Conservation (phyloP, 2,888 invertebrate species). For the Protonemura montana region DNA sequence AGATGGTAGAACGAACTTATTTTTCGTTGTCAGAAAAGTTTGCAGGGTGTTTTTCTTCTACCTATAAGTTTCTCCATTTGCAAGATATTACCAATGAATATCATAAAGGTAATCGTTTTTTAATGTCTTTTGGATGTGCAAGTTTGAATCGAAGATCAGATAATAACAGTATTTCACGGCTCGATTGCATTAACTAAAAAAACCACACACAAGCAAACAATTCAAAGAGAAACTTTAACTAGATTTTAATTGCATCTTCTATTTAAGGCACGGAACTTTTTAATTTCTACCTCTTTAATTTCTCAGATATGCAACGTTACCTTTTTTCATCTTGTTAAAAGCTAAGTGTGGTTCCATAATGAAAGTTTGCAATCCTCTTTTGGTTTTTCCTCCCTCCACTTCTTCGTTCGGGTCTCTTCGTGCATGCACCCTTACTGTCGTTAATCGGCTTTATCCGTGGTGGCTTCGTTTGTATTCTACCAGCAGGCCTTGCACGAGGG, state of each 20-base stretch:
- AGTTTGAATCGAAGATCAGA: conserved; percentile 2
- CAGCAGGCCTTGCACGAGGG: not conserved
- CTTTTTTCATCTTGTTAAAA: conserved; percentile 39
- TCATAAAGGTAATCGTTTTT: conserved; percentile 39
- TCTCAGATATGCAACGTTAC: conserved; percentile 40
- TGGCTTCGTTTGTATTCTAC: conserved; percentile 19
- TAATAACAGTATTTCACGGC: not conserved
- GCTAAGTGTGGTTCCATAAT: conserved; percentile 36
- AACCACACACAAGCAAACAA: conserved; percentile 15
- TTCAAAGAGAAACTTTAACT: conserved; percentile 15
- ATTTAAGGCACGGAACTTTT: conserved; percentile 7
- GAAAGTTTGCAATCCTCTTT: conserved; percentile 38
- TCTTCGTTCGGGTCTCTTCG: not conserved
- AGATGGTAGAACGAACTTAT: not conserved
- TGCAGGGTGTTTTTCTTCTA: not conserved
- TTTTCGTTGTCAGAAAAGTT: conserved; percentile 25
- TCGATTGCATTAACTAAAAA: not conserved
- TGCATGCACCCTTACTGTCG: not conserved
- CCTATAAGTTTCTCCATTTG: not conserved
- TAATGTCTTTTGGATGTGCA: conserved; percentile 33
- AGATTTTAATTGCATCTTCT: conserved; percentile 35
- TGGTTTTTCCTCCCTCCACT: conserved; percentile 9
- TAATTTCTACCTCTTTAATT: conserved; percentile 34
- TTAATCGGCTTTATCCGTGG: conserved; percentile 37
- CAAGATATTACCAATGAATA: conserved; percentile 36